Base-by-base conservation (phyloP, 2,888 invertebrate genomes). In the Piscicola geometra region DNA sequence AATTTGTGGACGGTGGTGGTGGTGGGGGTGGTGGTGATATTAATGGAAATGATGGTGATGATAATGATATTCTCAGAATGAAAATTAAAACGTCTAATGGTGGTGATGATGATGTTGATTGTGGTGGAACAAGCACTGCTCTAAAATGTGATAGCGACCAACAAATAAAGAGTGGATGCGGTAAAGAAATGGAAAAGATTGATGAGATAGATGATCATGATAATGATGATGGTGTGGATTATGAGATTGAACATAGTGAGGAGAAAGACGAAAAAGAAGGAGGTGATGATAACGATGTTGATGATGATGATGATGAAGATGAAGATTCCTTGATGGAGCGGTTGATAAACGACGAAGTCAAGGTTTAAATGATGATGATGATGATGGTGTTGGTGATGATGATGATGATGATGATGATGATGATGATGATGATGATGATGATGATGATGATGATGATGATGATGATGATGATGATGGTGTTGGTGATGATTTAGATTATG, bases 381-480 rank as follows among this genome's bases (percentile, higher is more conserved):
- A 70, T 76, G 70, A 70, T 76, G 71, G 56, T 71, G 66, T 56
- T 12, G 21, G 64, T 12, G 64, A 30, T 64, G n/a, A 64, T 64
- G 41, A 41, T 41, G 41, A 41, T 41, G 41, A 41, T 41, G 41
- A 41, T 41, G 41, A 41, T 41, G 41, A 41, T 41, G 41, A 41
- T 41, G 41, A 41, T 41, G 41, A 41, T 41, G 41, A 41, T 41
- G 41, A 41, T 41, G 41, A 41, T 41, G 41, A 41, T 41, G 41
- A 41, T 41, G 41, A 41, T 41, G 41, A 41, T 41, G 41, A 41
- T 41, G 41, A 41, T 41, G 41, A 41, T 41, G 41, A 41, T 41
- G 41, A 41, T 41, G 41, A 41, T 41, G 41, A 41, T 41, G 41
- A 41, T 41, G 41, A 41, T 41, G 41, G 15, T 41, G 41, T 41